Percentiles rank a stretch among this genome's conserved stretches.
phyloP scores from a whole-genome alignment of 23 tunicate species.

The Phallusia fumigata region DNA sequence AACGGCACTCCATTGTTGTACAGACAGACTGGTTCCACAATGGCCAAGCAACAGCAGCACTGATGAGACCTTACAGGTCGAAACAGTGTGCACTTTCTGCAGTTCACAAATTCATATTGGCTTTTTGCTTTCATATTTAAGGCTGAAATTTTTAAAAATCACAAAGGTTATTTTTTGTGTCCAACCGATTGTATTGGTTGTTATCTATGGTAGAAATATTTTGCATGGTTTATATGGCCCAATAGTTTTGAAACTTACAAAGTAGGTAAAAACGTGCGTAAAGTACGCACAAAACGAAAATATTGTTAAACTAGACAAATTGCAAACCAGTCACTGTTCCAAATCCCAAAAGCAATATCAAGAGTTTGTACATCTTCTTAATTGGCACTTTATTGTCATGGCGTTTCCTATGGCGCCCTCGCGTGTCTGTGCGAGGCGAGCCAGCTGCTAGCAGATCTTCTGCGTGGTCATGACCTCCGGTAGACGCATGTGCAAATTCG shows the following conservation, averaged over 20 bases:
- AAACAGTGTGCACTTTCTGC: too few relatives aligned
- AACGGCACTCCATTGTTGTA: too few relatives aligned
- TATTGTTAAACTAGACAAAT: slow-evolving; percentile 31
- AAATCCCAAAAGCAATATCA: slow-evolving; percentile 61
- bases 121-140: too few relatives aligned
- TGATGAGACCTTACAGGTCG: too few relatives aligned
- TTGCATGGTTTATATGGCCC: too few relatives aligned
- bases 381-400: slow-evolving; percentile 24
- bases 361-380: slow-evolving; percentile 40
- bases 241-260: background rate
- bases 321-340: slow-evolving; percentile 53
- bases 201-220: too few relatives aligned
- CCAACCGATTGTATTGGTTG: too few relatives aligned
- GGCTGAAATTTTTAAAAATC: too few relatives aligned
- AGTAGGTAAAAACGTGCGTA: background rate
- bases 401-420: background rate
- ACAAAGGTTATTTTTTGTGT: too few relatives aligned
- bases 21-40: too few relatives aligned
- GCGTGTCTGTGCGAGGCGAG: background rate
- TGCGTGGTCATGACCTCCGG: slow-evolving; percentile 9
- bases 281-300: background rate
- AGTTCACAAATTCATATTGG: too few relatives aligned
- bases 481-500: slow-evolving; percentile 63
- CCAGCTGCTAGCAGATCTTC: background rate
- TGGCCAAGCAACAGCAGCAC: too few relatives aligned